A percentile compares a stretch with the other conserved stretches of the same genome.
phyloP scores from a whole-genome alignment of 1,140 invertebrate genomes.

The Drosophila burlai region DNA sequence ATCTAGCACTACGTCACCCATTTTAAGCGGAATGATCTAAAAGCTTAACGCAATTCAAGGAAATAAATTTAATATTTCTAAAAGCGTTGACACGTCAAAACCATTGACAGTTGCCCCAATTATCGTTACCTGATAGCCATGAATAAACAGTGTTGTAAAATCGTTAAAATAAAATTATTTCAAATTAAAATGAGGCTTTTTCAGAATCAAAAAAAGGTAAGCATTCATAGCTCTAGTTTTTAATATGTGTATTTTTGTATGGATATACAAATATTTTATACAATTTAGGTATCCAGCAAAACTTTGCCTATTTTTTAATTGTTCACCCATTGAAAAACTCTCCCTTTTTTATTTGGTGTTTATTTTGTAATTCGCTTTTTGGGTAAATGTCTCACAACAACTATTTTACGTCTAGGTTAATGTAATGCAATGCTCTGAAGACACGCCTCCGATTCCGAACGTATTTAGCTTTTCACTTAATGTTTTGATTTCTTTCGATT shows the following conservation, averaged over 20 bases:
- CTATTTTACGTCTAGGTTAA: conserved; percentile 72
- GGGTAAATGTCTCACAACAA: conserved; percentile 81
- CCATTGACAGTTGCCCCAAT: no score
- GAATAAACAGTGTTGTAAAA: background rate
- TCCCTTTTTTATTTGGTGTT: conserved; percentile 44
- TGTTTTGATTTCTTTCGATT: conserved; percentile 13
- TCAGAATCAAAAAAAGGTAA: background rate
- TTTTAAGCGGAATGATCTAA: conserved; percentile 8
- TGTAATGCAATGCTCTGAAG: conserved; percentile 52
- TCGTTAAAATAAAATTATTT: background rate
- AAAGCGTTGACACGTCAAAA: background rate
- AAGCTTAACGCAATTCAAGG: background rate
- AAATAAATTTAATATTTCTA: background rate
- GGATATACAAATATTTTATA: no score
- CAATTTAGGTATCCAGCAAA: no score
- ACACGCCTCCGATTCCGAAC: conserved; percentile 14
- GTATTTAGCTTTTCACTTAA: background rate
- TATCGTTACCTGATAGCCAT: background rate
- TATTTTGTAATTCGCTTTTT: conserved; percentile 46
- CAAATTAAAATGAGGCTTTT: background rate
- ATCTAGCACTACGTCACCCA: conserved; percentile 70
- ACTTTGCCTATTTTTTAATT: background rate
- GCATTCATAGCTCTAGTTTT: no score
- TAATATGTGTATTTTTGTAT: no score
- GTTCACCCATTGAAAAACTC: background rate